Percentiles rank a stretch among this genome's conserved stretches.
Evolutionary conservation across 2,888 invertebrate species (phyloP).

Genomic region (Caenorhabditis virilis): DNA sequence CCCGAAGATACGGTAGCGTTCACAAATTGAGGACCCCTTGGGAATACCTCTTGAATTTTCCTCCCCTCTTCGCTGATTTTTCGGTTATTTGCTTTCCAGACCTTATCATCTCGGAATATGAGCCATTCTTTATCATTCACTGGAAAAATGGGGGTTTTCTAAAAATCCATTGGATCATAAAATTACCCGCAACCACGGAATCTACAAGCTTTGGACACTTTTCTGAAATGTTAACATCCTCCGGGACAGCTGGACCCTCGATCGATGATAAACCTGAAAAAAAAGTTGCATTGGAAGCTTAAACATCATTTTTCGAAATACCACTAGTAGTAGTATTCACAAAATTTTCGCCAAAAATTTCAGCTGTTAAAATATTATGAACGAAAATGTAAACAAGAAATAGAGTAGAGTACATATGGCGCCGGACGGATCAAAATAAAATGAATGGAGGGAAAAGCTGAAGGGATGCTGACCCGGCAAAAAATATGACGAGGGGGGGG

Average conservation of each 20-base stretch:
- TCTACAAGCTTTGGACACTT: slow-evolving; percentile 47
- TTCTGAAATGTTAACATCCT: too few relatives aligned
- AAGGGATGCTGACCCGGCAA: too few relatives aligned
- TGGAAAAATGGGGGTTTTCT: slow-evolving; percentile 17
- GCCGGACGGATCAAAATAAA: too few relatives aligned
- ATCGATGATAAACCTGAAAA: slow-evolving; percentile 22
- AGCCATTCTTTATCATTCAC: slow-evolving; percentile 45
- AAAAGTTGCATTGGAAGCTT: too few relatives aligned
- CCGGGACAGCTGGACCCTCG: slow-evolving; percentile 15
- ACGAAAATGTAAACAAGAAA: too few relatives aligned
- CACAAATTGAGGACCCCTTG: slow-evolving; percentile 57
- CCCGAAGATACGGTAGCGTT: slow-evolving; percentile 58
- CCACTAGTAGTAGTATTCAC: too few relatives aligned
- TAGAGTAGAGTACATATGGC: too few relatives aligned
- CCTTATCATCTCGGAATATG: slow-evolving; percentile 50
- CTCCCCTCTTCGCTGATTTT: slow-evolving; percentile 43
- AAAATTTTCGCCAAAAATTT: too few relatives aligned
- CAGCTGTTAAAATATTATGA: too few relatives aligned
- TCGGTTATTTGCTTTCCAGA: slow-evolving; percentile 41
- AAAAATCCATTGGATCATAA: background rate
- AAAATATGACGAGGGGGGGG: too few relatives aligned
- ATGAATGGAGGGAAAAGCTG: too few relatives aligned
- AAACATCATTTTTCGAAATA: too few relatives aligned
- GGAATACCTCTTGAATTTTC: slow-evolving; percentile 53
- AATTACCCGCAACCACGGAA: slow-evolving; percentile 42